Percentiles rank a stretch among this genome's conserved stretches.
phyloP scores from a whole-genome alignment of 2,113 vertebrate genomes.

The Prochilodus magdalenae region DNA sequence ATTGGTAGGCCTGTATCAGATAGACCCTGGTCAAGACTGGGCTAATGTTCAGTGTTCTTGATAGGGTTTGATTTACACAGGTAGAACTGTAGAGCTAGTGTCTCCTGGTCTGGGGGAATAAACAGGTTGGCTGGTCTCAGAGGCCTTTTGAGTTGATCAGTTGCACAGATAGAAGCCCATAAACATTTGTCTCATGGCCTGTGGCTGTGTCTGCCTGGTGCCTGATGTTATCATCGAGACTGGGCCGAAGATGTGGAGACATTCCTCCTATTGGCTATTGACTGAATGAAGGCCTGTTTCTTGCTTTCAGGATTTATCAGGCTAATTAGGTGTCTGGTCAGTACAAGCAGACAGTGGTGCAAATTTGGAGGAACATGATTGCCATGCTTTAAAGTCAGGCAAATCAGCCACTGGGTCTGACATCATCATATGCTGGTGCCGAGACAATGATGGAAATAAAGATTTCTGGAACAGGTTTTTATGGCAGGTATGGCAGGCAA shows the following conservation, averaged over 20 bases:
- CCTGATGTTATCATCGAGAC: slow-evolving; percentile 78
- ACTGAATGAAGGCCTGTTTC: slow-evolving; percentile 39
- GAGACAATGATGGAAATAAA: not conserved
- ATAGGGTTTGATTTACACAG: slow-evolving; percentile 54
- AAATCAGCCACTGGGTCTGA: not conserved
- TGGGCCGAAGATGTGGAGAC: slow-evolving; percentile 62
- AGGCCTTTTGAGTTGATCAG: slow-evolving; percentile 49
- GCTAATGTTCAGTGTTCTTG: slow-evolving; percentile 37
- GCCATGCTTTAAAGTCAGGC: slow-evolving; percentile 3
- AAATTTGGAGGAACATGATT: slow-evolving; percentile 40
- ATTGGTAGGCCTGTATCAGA: slow-evolving; percentile 22
- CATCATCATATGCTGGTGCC: not conserved
- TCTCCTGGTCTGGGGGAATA: slow-evolving; percentile 38
- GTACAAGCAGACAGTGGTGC: slow-evolving; percentile 33
- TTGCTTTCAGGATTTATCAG: slow-evolving; percentile 41
- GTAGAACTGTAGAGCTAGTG: slow-evolving; percentile 46
- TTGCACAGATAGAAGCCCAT: slow-evolving; percentile 73
- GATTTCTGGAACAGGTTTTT: too few species aligned
- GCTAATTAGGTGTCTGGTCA: slow-evolving; percentile 46
- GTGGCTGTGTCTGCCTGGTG: slow-evolving; percentile 70
- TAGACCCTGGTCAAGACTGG: slow-evolving; percentile 32
- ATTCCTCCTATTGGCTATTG: slow-evolving; percentile 67
- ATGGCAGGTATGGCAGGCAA: too few species aligned
- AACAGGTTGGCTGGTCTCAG: slow-evolving; percentile 45
- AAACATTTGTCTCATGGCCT: slow-evolving; percentile 74